Conservation (phyloP, 2,888 invertebrate genomes). For the Patella caerulea region DNA sequence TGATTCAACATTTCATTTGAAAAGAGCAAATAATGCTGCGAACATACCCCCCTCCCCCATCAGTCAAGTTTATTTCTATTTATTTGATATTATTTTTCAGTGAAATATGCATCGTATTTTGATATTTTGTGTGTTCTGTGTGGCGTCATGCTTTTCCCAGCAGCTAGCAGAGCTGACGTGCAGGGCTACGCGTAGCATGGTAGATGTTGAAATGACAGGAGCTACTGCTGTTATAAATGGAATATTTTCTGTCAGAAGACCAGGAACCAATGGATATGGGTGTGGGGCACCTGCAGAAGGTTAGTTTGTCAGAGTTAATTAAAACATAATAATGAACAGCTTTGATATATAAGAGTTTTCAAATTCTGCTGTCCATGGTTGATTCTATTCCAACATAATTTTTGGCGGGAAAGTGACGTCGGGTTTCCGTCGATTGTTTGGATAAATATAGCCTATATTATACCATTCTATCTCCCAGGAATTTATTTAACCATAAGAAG, state of each 20-base stretch:
- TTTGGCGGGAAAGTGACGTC: too few species aligned
- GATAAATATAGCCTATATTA: too few species aligned
- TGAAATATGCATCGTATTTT: constrained; percentile 36
- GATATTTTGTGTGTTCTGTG: constrained; percentile 26
- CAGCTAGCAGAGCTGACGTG: constrained; percentile 52
- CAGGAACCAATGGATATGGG: constrained; percentile 36
- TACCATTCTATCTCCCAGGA: too few species aligned
- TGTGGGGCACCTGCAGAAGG: constrained; percentile 53
- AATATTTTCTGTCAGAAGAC: constrained; percentile 47
- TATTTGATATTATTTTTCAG: constrained; percentile 22
- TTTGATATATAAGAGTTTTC: too few species aligned
- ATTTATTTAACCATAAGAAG: too few species aligned
- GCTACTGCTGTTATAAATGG: constrained; percentile 56
- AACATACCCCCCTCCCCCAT: too few species aligned
- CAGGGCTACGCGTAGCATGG: constrained; percentile 37
- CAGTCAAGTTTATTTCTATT: neutral
- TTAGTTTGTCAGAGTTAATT: constrained; percentile 15
- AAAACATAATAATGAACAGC: too few species aligned
- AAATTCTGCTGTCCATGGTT: too few species aligned
- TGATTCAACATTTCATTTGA: too few species aligned
- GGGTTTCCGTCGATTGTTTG: too few species aligned
- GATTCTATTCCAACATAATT: too few species aligned
- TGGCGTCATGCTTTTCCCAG: constrained; percentile 31
- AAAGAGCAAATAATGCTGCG: too few species aligned
- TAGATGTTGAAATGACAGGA: constrained; percentile 36